Evolutionary conservation across 2,797 vertebrate genomes (phyloP).

Genomic region (Morelia viridis): DNA sequence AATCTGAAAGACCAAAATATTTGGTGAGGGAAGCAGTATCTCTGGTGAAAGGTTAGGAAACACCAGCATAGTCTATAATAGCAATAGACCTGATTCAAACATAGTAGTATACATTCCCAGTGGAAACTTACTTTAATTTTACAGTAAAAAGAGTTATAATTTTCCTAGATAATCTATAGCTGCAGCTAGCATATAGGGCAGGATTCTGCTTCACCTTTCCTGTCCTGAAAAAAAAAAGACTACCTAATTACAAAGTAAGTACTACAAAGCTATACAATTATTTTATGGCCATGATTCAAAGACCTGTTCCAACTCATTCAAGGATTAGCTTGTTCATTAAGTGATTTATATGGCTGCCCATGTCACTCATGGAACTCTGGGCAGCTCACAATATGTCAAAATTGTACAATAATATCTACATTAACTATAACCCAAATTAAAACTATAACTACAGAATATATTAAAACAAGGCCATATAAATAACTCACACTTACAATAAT

Average conservation of each 20-base stretch:
- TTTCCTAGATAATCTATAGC: background rate
- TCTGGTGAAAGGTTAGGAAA: background rate
- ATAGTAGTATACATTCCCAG: background rate
- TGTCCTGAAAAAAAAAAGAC: background rate
- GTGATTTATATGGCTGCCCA: background rate
- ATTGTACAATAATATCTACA: background rate
- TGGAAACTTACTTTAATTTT: background rate
- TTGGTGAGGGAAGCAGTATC: background rate
- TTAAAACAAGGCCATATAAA: background rate
- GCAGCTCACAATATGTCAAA: background rate
- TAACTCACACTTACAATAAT: background rate
- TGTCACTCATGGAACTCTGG: background rate
- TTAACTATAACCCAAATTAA: background rate
- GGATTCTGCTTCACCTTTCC: background rate
- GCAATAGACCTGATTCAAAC: background rate
- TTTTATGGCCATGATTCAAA: background rate
- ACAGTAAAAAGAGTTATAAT: background rate
- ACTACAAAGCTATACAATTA: background rate
- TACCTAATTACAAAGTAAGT: background rate
- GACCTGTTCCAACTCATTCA: background rate
- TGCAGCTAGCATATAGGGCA: background rate
- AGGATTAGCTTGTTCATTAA: background rate
- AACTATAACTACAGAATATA: background rate
- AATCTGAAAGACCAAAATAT: constrained; percentile 75
- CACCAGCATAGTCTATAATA: background rate